A percentile compares a stretch with the other conserved stretches of the same genome.
phyloP scores from a whole-genome alignment of 2,113 vertebrate genomes.

The Charina bottae region DNA sequence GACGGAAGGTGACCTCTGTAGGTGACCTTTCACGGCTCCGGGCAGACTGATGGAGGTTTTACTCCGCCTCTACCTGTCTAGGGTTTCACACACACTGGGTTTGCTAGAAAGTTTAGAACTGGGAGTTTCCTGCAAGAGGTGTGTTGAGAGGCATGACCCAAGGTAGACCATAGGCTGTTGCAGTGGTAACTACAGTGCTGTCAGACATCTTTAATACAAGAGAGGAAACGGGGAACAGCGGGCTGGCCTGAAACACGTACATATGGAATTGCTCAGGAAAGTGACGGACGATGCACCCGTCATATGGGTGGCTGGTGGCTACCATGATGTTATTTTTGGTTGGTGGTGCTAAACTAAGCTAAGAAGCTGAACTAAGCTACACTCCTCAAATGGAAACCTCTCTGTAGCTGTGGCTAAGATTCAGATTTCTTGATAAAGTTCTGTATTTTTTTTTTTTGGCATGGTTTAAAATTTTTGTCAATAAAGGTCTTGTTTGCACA shows the following conservation, averaged over 20 bases:
- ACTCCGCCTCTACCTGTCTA: not conserved
- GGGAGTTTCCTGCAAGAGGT: not conserved
- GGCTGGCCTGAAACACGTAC: too few species aligned
- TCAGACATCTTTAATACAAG: not conserved
- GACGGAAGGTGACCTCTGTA: not conserved
- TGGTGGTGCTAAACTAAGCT: not conserved
- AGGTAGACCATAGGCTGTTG: not conserved
- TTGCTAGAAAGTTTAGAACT: not conserved
- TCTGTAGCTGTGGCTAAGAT: too few species aligned
- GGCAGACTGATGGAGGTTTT: not conserved
- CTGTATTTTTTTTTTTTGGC: not conserved
- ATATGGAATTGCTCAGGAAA: not conserved
- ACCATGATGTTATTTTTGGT: not conserved
- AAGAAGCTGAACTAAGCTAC: not conserved
- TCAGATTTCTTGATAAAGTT: not conserved
- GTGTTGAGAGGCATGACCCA: not conserved
- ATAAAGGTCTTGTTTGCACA: conserved; percentile 7
- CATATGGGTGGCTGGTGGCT: not conserved
- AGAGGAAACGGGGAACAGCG: not conserved
- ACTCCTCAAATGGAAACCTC: not conserved
- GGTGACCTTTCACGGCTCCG: not conserved
- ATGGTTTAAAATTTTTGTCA: conserved; percentile 3
- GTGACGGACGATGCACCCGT: not conserved
- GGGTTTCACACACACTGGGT: not conserved
- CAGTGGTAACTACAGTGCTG: not conserved